Evolutionary conservation across 1,140 invertebrate genomes (phyloP), one percentile per base, ranked within the genome.

Genomic region (Rhagoletis zephyria): DNA sequence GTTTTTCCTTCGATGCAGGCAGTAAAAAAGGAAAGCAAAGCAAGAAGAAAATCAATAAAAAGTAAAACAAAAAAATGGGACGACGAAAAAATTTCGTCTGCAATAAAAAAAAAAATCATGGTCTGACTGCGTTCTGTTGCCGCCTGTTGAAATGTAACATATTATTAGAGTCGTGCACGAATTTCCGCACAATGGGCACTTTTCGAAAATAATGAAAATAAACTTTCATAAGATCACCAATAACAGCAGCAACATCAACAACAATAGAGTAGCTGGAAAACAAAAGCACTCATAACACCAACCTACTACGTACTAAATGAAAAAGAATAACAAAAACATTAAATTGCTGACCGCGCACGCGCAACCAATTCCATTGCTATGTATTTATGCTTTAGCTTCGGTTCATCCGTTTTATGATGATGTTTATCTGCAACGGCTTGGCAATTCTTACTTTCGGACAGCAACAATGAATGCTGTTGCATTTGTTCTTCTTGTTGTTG

Each of bases 361-460:
- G 74, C 74, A 81, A 81, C 74, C 74, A 81, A 81, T 81, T 81
- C 74, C 74, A n/a, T 19, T 19, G 74, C 74, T 56, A 45, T 81
- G 16, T 81, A 81, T 81, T 81, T 81, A 81, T n/a, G 74, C 74
- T 81, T 81, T 81, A 59, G 48, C 42, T 81, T 56, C 48, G 74
- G 74, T 81, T 81, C 74, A 81, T 81, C 74, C 74, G 74, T 81
- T 81, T 81, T 81, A 81, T 81, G 74, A 81, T 81, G 74, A 81
- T 81, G 74, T 81, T 81, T 81, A 81, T 81, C 74, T 81, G n/a
- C 42, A 4, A 2, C 40, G 14, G 74, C 48, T 81, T 56, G 10
- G 74, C 74, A 81, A 81, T 81, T 81, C 48, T 81, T n/a, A 56
- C 74, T 59, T 30, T 81, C 19, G 30, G 85, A 48, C 40, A 45